Conservation (phyloP, 53 echinoderm and acorn worm genomes). For the Echinometra lucunter region DNA sequence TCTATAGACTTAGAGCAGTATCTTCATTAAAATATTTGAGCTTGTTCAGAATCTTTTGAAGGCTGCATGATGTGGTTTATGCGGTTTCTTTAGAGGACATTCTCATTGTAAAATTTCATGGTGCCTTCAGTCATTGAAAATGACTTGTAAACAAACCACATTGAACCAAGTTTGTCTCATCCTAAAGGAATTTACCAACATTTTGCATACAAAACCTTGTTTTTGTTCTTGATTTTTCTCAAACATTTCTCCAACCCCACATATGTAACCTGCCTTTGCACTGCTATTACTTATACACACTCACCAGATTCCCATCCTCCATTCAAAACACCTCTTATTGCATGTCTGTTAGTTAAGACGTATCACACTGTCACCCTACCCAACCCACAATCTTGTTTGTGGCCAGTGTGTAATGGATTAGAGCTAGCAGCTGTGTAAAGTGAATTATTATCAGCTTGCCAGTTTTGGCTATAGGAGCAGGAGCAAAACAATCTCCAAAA, state of each 20-base stretch:
- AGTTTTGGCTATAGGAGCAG: neutral
- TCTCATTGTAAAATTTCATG: neutral
- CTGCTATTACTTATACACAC: neutral
- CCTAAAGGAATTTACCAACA: neutral
- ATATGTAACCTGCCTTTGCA: neutral
- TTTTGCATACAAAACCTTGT: neutral
- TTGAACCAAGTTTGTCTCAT: neutral
- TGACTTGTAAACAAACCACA: no score
- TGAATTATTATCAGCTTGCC: constrained; percentile 1
- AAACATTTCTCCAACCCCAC: neutral
- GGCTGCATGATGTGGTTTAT: neutral
- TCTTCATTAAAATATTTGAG: neutral
- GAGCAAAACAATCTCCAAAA: neutral
- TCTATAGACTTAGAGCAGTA: neutral
- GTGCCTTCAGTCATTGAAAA: no score
- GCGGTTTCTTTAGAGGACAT: neutral
- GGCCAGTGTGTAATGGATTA: constrained; percentile 23
- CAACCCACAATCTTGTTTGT: constrained; percentile 35
- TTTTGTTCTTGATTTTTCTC: neutral
- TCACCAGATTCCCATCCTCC: neutral
- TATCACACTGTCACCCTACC: neutral
- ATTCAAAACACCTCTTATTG: neutral
- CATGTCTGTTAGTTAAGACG: neutral
- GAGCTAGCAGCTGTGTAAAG: constrained; percentile 27
- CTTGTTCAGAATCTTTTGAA: neutral